Base-by-base conservation (phyloP, 2,888 invertebrate species). In the Hoplodrina ambigua region DNA sequence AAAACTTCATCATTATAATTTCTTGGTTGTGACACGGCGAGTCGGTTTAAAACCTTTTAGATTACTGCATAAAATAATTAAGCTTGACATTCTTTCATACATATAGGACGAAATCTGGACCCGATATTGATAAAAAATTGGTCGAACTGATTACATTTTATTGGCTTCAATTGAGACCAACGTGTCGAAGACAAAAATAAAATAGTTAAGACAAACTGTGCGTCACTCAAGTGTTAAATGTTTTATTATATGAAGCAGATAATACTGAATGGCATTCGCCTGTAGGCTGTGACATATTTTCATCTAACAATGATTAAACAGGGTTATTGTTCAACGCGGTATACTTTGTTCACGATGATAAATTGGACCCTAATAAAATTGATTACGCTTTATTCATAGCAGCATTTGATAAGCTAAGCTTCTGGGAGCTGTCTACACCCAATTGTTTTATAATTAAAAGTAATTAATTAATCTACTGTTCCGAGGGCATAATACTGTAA, bases 141-240 rank as follows among this genome's bases (percentile, higher is more conserved):
- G 80, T 77, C 66, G 70, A 76, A 81, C 76, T 86, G 86, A 87
- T 88, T 81, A 86, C 75, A 76, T 83, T 87, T 88, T 69, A 92
- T 92, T 91, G 90, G 86, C 82, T 88, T 88, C 91, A 93, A 93
- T 92, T 92, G 91, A 86, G 86, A 87, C 73, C 85, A 86, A 83
- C 83, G 87, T 82, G 81, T 73, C 84, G 82, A 85, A 86, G 85
- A 90, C 86, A 87, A 89, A 88, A 88, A 89, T 89, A 88, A 86
- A 89, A 87, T 84, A 79, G 86, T 88, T 89, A 87, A 87, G 83
- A 84, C 80, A 82, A 86, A 83, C 74, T 81, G 81, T 87, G 86
- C 87, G 87, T 89, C 87, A 86, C 69, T 57, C 41, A 44, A 72
- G 60, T 70, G 67, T 85, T 85, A 77, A 78, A 82, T 64, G 60